Base-by-base conservation (phyloP, 2,888 invertebrate species). In the Ceraclea dissimilis region DNA sequence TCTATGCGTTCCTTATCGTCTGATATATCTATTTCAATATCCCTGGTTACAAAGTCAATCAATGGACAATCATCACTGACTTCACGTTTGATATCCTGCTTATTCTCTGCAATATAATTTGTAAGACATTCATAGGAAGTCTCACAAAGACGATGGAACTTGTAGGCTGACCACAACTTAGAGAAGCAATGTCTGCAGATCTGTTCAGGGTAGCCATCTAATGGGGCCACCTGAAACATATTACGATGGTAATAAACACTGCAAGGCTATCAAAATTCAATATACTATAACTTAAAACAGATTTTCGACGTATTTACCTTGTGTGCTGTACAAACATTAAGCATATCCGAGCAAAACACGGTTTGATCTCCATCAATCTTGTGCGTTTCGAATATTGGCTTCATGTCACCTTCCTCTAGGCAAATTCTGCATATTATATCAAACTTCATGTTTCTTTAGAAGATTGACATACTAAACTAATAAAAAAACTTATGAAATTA, bases 141-240 rank as follows among this genome's bases (percentile, higher is more conserved):
- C 53, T 60, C 60, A 39, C 61, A 62, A 6, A 53, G 50, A 19
- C 56, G 43, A 6, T 56, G 44, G 39, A 62, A 62, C 52, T 58
- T 60, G 33, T 62, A 62, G 19, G 61, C 59, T 13, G 56, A 58
- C 34, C 61, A 60, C 39, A 62, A 49, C 31, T 62, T 62, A 46
- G 56, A 49, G 31, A 58, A 56, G 48, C 61, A 62, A 6, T 54
- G 47, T 19, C 44, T 16, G 46, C 61, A 62, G 21, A 62, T 60
- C 21, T 62, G 51, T 8, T 16, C n/a, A 1, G 61, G 61, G 44
- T 57, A 56, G n/a, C 56, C 56, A 49, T 62, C 61, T 22, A 49
- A 50, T 46, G 43, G 51, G 20, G 43, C 48, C 13, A 59, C 50
- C 61, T 61, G 33, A 50, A 59, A 18, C 10, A 48, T 43, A 21